These are phyloP conservation scores for Pyrocephalus nanus DNA, from an alignment of 2,797 vertebrate genomes.

Conservation along the genomic window DNA sequence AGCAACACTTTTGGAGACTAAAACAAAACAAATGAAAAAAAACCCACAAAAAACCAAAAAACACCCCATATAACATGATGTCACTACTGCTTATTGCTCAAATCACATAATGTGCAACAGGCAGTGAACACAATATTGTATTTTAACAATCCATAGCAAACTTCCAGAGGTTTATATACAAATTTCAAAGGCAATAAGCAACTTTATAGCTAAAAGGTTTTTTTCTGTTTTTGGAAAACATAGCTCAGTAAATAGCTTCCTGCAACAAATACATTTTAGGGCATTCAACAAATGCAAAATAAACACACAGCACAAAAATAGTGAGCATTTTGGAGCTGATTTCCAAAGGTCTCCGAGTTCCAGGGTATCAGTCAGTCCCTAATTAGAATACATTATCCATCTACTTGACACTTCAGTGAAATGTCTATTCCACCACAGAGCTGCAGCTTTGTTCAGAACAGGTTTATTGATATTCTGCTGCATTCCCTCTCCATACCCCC, in stretches of 20 bases:
- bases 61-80: neutral
- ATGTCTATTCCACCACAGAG: conserved; percentile 68
- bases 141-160: neutral
- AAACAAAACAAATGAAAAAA: neutral
- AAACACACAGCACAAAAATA: conserved; percentile 1
- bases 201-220: neutral
- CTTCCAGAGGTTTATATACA: neutral
- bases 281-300: neutral
- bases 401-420: conserved; percentile 78
- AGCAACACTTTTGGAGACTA: neutral
- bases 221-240: neutral
- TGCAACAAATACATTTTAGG: neutral
- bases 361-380: conserved; percentile 66
- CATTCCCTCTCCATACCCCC: conserved; percentile 82
- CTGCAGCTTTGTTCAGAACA: conserved; percentile 76
- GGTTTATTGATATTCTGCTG: conserved; percentile 93
- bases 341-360: conserved; percentile 49
- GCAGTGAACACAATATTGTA: neutral
- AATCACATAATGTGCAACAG: conserved; percentile 6
- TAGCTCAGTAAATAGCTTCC: neutral
- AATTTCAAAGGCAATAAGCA: neutral
- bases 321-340: conserved; percentile 40
- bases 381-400: conserved; percentile 81
- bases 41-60: neutral
- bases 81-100: neutral